Conservation (phyloP, 2,797 vertebrate species). For the Linurgus olivaceus region DNA sequence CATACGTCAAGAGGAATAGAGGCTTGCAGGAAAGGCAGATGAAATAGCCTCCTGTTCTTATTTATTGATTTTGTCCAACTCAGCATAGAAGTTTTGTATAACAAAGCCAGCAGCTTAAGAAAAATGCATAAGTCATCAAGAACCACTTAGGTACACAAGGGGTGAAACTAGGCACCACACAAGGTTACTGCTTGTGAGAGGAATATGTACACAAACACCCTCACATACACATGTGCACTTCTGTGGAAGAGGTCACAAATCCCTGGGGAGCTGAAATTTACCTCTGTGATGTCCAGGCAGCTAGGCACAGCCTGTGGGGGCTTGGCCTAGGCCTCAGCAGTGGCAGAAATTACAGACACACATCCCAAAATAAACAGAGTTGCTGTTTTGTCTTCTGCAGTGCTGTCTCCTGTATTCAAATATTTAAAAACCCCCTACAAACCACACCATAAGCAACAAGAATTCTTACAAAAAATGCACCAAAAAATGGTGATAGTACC, state of each 20-base stretch:
- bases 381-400: background rate
- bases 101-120: background rate
- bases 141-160: background rate
- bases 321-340: background rate
- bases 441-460: background rate
- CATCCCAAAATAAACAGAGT: background rate
- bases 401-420: background rate
- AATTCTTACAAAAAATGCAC: background rate
- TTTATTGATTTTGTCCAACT: slow-evolving; percentile 14
- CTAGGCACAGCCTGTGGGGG: background rate
- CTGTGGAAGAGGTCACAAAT: background rate
- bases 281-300: background rate
- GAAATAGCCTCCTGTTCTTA: background rate
- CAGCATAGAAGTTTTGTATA: background rate
- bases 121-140: background rate
- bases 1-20: background rate
- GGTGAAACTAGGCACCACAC: background rate
- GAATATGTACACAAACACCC: background rate
- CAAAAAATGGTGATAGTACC: background rate
- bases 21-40: background rate
- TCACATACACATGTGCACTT: accelerated
- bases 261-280: background rate
- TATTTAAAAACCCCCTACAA: background rate
- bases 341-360: background rate
- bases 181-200: background rate